phyloP scores from a whole-genome alignment of 2,888 invertebrate genomes.

The Protonemura montana region DNA sequence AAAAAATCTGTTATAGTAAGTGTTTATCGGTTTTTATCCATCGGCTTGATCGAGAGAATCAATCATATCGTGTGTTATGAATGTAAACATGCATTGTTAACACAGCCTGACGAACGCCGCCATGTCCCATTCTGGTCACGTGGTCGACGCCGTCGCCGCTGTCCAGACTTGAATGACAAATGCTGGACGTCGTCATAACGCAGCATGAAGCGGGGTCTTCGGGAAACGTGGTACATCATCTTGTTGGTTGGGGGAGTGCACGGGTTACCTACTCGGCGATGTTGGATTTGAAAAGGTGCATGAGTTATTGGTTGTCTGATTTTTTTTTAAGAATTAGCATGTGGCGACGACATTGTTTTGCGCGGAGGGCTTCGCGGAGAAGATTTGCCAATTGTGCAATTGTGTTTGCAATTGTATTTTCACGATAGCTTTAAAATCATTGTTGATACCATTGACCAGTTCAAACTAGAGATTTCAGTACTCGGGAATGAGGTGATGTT shows the following conservation, averaged over 20 bases:
- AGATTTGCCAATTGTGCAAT: too few relatives aligned
- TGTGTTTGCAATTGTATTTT: too few relatives aligned
- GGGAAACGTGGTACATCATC: neutral
- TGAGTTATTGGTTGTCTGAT: neutral
- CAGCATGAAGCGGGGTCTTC: slow-evolving; percentile 19
- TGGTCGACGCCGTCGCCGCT: neutral
- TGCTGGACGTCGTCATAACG: slow-evolving; percentile 17
- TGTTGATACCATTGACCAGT: too few relatives aligned
- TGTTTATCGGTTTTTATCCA: slow-evolving; percentile 31
- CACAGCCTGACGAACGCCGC: neutral
- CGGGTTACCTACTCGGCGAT: neutral
- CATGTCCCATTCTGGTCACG: slow-evolving; percentile 15
- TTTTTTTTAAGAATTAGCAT: too few relatives aligned
- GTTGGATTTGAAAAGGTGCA: neutral
- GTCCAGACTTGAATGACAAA: slow-evolving; percentile 34
- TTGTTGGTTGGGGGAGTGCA: neutral
- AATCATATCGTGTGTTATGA: slow-evolving; percentile 38
- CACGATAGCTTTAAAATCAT: too few relatives aligned
- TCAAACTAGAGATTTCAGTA: too few relatives aligned
- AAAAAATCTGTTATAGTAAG: neutral
- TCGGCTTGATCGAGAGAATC: slow-evolving; percentile 16
- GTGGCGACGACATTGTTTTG: too few relatives aligned
- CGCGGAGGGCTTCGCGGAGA: too few relatives aligned
- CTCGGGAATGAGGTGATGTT: too few relatives aligned
- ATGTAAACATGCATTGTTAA: slow-evolving; percentile 28